Percentiles rank a stretch among this genome's conserved stretches.
Evolutionary conservation across 2,888 invertebrate species (phyloP).

Genomic region (Apodemia mormo): DNA sequence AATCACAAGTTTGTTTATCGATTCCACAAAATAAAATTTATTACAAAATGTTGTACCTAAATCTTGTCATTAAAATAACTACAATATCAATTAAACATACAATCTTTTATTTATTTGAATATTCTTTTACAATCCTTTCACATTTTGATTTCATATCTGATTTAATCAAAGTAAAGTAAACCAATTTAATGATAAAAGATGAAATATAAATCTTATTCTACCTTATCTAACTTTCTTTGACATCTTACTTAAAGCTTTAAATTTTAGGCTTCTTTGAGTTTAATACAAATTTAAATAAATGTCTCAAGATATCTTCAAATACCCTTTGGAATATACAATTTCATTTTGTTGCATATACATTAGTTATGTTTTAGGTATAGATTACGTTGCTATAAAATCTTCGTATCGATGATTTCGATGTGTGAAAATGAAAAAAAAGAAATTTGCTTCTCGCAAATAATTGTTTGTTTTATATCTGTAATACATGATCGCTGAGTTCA

Average conservation of each 20-base stretch:
- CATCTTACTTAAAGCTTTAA: conserved; percentile 72
- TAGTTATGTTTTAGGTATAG: neutral
- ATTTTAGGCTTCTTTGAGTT: conserved; percentile 56
- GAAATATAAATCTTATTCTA: neutral
- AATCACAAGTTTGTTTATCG: too few species aligned
- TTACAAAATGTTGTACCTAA: too few species aligned
- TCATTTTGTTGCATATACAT: neutral
- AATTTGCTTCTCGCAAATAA: too few species aligned
- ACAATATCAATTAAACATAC: too few species aligned
- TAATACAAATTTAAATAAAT: conserved; percentile 11
- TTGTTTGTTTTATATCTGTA: too few species aligned
- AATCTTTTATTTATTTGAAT: too few species aligned
- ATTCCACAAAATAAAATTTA: too few species aligned
- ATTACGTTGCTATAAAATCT: too few species aligned
- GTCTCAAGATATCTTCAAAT: conserved; percentile 10
- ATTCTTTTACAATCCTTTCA: neutral
- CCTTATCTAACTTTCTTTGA: conserved; percentile 57
- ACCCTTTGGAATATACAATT: neutral
- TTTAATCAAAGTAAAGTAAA: conserved; percentile 6
- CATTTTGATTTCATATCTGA: conserved; percentile 3
- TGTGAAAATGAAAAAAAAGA: too few species aligned
- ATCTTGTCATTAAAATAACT: too few species aligned
- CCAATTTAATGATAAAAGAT: conserved; percentile 6
- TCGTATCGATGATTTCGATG: too few species aligned
- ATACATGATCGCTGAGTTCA: too few species aligned